Base-by-base conservation (phyloP, 2,888 invertebrate genomes). In the Nebria brevicollis region DNA sequence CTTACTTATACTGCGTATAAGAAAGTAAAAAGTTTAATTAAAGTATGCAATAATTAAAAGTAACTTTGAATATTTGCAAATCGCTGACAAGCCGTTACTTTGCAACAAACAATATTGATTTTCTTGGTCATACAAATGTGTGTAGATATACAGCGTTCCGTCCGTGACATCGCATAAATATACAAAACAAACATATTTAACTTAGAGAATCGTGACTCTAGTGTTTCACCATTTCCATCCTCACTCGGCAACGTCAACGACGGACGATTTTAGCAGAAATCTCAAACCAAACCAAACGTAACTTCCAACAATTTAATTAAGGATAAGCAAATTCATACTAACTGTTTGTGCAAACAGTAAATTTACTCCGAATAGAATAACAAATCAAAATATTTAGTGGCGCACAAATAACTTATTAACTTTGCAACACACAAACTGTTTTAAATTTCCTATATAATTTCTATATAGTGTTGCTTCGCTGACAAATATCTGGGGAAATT, bases 401-500 rank as follows among this genome's bases (percentile, higher is more conserved):
- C 54, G 25, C 80, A 80, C 34, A 80, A 78, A 79, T 80, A 75
- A 80, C 68, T 81, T 81, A 75, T 64, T 75, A 75, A 43, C 73
- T 20, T 41, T n/a, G 15, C 73, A 41, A 11, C 42, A 6, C 3
- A 5, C 70, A 70, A 54, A 54, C 54, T 54, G 54, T 54, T 54
- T 76, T 65, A 64, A 81, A 72, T 66, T 70, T 75, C 10, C 72
- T 76, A 81, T 81, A 77, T 81, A 81, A 81, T 81, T 81, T 81
- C 72, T 77, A 72, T 72, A 20, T 20, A 20, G 42, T 66, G 80
- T 73, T 20, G 65, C 65, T 25, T 54, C 43, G 65, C 76, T 77
- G 81, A 77, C 77, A 81, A 81, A 77, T 81, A 77, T 81, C 81
- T 66, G 72, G 81, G 81, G 81, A 81, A 81, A 81, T 81, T 77